These are phyloP conservation scores for Bicyclus anynana DNA, from an alignment of 1,140 invertebrate species.

Conservation along the genomic window DNA sequence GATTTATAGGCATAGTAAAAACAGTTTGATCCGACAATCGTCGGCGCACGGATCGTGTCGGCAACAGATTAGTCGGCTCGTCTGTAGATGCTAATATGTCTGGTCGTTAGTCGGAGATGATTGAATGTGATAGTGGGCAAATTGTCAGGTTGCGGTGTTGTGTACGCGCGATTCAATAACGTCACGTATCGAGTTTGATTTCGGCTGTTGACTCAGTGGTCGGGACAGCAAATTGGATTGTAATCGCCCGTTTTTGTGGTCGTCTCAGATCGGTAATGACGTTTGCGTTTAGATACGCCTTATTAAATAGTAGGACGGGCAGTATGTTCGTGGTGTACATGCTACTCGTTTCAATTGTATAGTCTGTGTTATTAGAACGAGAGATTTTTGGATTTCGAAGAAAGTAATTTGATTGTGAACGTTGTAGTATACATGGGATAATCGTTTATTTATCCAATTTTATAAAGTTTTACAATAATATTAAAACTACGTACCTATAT, in stretches of 20 bases:
- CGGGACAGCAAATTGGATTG: slow-evolving; percentile 39
- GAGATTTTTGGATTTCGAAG: too few relatives aligned
- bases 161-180: slow-evolving; percentile 26
- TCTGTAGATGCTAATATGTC: neutral
- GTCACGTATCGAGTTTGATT: slow-evolving; percentile 46
- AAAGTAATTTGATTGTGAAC: too few relatives aligned
- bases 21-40: neutral
- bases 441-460: too few relatives aligned
- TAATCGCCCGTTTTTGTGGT: slow-evolving; percentile 46
- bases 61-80: neutral
- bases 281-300: slow-evolving; percentile 17
- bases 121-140: slow-evolving; percentile 70
- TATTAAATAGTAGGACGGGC: neutral
- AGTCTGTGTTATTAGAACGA: too few relatives aligned
- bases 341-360: too few relatives aligned
- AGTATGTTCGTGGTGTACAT: too few relatives aligned
- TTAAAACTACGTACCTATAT: too few relatives aligned
- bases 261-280: slow-evolving; percentile 8
- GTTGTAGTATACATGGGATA: too few relatives aligned
- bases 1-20: too few relatives aligned
- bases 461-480: too few relatives aligned
- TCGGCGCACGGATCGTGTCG: neutral
- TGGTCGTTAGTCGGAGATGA: slow-evolving; percentile 63
- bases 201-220: slow-evolving; percentile 46
- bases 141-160: slow-evolving; percentile 42